These are phyloP conservation scores for Sarcoramphus papa DNA, from an alignment of 2,797 vertebrate species.

Conservation along the genomic window DNA sequence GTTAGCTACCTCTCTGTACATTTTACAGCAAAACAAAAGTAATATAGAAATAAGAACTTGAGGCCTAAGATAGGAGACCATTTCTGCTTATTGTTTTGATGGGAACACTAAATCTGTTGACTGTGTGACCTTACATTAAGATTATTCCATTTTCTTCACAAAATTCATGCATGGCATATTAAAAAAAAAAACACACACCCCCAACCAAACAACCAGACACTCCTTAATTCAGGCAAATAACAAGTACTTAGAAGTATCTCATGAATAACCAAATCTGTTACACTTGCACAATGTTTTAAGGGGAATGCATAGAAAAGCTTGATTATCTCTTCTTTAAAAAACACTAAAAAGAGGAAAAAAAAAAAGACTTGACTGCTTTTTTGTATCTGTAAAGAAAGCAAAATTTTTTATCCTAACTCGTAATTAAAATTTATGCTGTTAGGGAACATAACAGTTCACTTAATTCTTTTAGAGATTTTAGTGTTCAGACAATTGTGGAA, in stretches of 20 bases:
- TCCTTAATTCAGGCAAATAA: neutral
- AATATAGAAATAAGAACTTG: neutral
- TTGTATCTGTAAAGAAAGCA: neutral
- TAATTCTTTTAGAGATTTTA: neutral
- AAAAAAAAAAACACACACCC: neutral
- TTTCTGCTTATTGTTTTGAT: neutral
- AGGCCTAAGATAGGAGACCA: neutral
- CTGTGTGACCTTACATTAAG: neutral
- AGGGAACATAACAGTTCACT: neutral
- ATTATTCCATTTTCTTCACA: neutral
- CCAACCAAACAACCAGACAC: neutral
- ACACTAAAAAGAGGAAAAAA: neutral
- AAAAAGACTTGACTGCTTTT: neutral
- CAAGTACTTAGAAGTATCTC: too few species aligned
- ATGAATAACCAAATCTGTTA: neutral
- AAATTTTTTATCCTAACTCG: neutral
- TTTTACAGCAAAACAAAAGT: neutral
- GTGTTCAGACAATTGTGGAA: neutral
- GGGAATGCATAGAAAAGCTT: neutral
- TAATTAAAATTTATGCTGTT: neutral
- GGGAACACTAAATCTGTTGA: neutral
- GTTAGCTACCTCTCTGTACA: neutral
- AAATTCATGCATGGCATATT: neutral
- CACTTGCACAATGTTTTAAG: neutral
- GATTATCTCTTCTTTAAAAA: neutral